Base-by-base conservation (phyloP, 2,113 vertebrate genomes). In the Hippocampus barbouri region DNA sequence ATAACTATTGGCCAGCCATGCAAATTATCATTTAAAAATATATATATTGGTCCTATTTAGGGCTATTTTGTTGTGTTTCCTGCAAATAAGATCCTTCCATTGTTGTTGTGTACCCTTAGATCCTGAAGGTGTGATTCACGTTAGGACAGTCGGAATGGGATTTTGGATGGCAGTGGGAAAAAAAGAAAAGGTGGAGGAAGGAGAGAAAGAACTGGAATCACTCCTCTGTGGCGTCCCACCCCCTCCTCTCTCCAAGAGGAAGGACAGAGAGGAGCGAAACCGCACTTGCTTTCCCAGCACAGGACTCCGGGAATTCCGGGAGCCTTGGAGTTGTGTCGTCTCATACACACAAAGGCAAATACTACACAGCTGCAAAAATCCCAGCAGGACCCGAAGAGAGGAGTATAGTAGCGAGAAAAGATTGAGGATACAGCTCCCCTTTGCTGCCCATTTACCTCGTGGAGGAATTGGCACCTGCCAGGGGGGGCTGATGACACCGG, bases 391-490 rank as follows among this genome's bases (percentile, higher is more conserved):
- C 67, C 62, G 56, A 69, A 70, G 59, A 73, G 30, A 38, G 54
- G 74, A 82, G 63, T 30, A 15, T 43, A 75, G 71, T 5, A 57
- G 23, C 79, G 34, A 74, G 59, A 79, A 12, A 62, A 21, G 53
- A n/a, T 72, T 47, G 47, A 61, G 64, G 82, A 60, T 68, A 60
- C 9, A 76, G 67, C 74, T 76, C 69, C 77, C 57, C 49, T 21
- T 53, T 53, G 51, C 51, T 71, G 69, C 71, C 75, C 27, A 49
- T 72, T 82, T 80, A 38, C 34, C 66, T 77, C 79, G 57, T 87
- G 89, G 87, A 88, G 83, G 86, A 87, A 80, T 67, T 78, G 87
- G 80, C 87, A 89, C 89, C 89, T 89, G 89, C 85, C 73, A 68
- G 70, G 45, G 21, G 21, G 9, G 79, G 73, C 71, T 70, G 64